A percentile compares a stretch with the other conserved stretches of the same genome.
Evolutionary conservation across 2,113 vertebrate genomes (phyloP).

Genomic region (Poeciliopsis retropinna): DNA sequence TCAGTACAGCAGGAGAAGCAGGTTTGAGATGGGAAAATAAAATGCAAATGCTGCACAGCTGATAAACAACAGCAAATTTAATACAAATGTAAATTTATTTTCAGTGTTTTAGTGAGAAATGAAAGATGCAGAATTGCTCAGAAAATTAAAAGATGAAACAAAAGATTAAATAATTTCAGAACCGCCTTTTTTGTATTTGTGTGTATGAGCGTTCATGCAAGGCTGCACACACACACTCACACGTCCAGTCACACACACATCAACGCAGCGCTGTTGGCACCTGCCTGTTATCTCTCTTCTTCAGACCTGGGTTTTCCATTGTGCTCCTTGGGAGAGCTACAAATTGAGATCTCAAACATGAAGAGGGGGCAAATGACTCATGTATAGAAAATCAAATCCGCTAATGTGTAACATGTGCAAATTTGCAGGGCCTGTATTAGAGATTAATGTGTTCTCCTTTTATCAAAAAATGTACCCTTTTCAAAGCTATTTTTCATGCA

Average conservation of each 20-base stretch:
- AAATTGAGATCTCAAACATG: slow-evolving; percentile 81
- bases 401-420: slow-evolving; percentile 71
- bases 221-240: slow-evolving; percentile 16
- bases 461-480: slow-evolving; percentile 49
- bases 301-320: slow-evolving; percentile 72
- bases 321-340: slow-evolving; percentile 76
- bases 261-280: slow-evolving; percentile 64
- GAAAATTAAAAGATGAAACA: slow-evolving; percentile 26
- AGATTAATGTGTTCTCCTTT: slow-evolving; percentile 59
- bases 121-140: neutral
- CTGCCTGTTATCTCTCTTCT: slow-evolving; percentile 75
- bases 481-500: slow-evolving; percentile 45
- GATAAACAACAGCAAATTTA: slow-evolving; percentile 1
- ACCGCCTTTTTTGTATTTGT: neutral
- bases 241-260: slow-evolving; percentile 8
- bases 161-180: slow-evolving; percentile 18
- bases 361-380: slow-evolving; percentile 72
- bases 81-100: neutral
- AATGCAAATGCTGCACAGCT: neutral
- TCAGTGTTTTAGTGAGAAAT: slow-evolving; percentile 3
- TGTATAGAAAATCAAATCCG: slow-evolving; percentile 59
- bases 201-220: slow-evolving; percentile 3
- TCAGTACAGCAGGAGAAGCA: neutral
- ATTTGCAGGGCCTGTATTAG: slow-evolving; percentile 56
- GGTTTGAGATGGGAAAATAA: neutral